These are phyloP conservation scores for Chloropsis cyanopogon DNA, from an alignment of 2,113 vertebrate genomes.

Conservation along the genomic window DNA sequence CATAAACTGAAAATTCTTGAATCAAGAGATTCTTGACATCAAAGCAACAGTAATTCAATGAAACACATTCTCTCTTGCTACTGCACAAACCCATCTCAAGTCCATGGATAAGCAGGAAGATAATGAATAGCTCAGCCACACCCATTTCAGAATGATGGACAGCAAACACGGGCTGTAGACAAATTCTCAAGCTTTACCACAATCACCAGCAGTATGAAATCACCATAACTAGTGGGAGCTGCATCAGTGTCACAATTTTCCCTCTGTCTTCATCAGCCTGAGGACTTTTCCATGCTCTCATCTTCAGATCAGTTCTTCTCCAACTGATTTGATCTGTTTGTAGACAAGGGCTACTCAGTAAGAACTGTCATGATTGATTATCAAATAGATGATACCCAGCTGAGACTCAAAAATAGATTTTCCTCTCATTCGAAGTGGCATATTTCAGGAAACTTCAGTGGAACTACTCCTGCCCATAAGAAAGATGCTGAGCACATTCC, in stretches of 20 bases:
- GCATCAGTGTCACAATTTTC: neutral
- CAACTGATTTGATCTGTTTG: neutral
- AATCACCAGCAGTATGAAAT: neutral
- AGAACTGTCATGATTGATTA: neutral
- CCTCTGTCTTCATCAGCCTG: neutral
- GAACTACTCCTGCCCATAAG: neutral
- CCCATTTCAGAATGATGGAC: accelerated
- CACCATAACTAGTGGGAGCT: neutral
- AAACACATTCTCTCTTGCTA: neutral
- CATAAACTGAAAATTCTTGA: neutral
- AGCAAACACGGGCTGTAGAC: neutral
- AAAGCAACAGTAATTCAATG: neutral
- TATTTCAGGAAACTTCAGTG: neutral
- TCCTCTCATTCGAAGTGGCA: neutral
- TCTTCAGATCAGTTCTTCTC: neutral
- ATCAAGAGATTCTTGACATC: neutral
- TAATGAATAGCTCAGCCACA: neutral
- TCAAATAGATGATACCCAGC: neutral
- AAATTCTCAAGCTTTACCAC: neutral
- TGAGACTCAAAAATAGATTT: neutral
- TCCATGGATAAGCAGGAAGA: neutral
- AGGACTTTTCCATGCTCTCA: neutral
- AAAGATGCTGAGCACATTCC: neutral
- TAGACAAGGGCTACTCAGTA: neutral
- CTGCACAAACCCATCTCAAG: neutral